Conservation (phyloP, 2,888 invertebrate genomes). For the Bugulina stolonifera region DNA sequence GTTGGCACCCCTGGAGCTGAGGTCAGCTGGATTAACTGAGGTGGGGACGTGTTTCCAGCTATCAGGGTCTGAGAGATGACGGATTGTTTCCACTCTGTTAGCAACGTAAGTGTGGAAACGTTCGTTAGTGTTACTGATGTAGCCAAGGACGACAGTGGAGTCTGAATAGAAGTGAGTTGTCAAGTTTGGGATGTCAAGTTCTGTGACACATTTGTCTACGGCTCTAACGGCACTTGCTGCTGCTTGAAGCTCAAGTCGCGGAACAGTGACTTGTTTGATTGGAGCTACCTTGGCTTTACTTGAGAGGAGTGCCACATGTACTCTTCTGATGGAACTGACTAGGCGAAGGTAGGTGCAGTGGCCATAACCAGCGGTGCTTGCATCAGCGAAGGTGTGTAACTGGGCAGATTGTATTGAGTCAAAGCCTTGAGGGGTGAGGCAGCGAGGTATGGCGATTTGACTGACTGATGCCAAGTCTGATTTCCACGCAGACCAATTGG, state of each 20-base stretch:
- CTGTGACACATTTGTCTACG: slow-evolving; percentile 26
- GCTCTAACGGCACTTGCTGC: slow-evolving; percentile 27
- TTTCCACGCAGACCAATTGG: slow-evolving; percentile 1
- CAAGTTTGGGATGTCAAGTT: slow-evolving; percentile 27
- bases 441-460: slow-evolving; percentile 1
- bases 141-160: slow-evolving; percentile 32
- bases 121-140: slow-evolving; percentile 32
- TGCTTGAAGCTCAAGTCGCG: slow-evolving; percentile 28
- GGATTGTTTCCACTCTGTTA: slow-evolving; percentile 34
- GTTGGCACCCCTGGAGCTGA: slow-evolving; percentile 31
- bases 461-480: not conserved
- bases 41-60: slow-evolving; percentile 33
- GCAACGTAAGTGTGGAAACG: slow-evolving; percentile 35
- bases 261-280: slow-evolving; percentile 29
- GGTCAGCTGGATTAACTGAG: slow-evolving; percentile 33
- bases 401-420: not conserved
- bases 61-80: slow-evolving; percentile 29
- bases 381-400: slow-evolving; percentile 26
- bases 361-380: slow-evolving; percentile 26
- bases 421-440: slow-evolving; percentile 3
- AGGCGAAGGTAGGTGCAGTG: slow-evolving; percentile 28
- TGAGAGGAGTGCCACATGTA: slow-evolving; percentile 29
- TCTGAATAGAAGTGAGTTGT: slow-evolving; percentile 28
- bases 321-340: not conserved
- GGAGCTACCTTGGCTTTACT: slow-evolving; percentile 31